These are phyloP conservation scores for Echeneis naucrates DNA, from an alignment of 2,797 vertebrate species.

Conservation along the genomic window DNA sequence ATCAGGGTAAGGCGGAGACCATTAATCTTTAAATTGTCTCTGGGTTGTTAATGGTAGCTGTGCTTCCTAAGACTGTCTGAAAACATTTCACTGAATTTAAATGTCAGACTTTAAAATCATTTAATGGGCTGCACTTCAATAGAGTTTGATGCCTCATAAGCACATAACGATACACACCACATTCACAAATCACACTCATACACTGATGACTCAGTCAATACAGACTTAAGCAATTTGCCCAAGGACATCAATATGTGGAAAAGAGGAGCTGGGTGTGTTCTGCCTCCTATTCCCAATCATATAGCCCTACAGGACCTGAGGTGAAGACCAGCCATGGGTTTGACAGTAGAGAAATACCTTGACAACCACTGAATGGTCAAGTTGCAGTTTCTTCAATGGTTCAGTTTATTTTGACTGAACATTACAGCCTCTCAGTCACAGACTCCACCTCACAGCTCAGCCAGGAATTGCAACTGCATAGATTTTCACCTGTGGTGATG, in stretches of 20 bases:
- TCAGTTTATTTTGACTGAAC: background rate
- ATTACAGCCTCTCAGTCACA: background rate
- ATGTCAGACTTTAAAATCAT: too few species aligned
- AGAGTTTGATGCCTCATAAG: too few species aligned
- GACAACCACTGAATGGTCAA: background rate
- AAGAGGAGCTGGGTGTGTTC: too few species aligned
- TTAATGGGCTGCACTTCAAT: too few species aligned
- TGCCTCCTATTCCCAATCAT: too few species aligned
- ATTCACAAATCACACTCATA: too few species aligned
- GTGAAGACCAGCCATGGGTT: background rate
- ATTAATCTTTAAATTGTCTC: slow-evolving; percentile 24
- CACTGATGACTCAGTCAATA: too few species aligned
- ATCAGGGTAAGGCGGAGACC: slow-evolving; percentile 13
- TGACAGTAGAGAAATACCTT: background rate
- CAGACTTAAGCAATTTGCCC: too few species aligned
- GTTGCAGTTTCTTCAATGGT: too few species aligned
- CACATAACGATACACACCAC: too few species aligned
- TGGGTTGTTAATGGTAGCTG: slow-evolving; percentile 23
- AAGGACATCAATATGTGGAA: too few species aligned
- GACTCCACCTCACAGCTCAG: background rate
- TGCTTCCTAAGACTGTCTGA: slow-evolving; percentile 4
- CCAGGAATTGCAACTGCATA: background rate
- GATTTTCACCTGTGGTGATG: slow-evolving; percentile 90
- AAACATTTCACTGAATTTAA: background rate
- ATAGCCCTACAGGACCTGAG: too few species aligned